Base-by-base conservation (phyloP, 2,797 vertebrate genomes). In the Tragelaphus oryx region DNA sequence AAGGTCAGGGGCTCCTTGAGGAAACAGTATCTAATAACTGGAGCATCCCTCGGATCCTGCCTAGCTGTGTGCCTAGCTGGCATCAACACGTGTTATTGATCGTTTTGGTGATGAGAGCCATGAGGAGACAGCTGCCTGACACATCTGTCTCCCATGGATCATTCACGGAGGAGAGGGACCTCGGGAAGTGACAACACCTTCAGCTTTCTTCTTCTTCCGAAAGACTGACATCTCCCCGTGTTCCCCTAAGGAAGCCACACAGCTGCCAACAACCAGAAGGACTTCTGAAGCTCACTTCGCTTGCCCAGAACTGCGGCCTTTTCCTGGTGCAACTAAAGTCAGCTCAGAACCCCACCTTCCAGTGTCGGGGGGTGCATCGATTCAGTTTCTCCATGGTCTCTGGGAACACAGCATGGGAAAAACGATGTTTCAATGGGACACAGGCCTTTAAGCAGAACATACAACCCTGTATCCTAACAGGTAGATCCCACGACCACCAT, bases 371-470 rank as follows among this genome's bases (percentile, higher is more conserved):
- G 44, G 92, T 95, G 80, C 91, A 71, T 96, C 95, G 93, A 65
- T 76, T 83, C 59, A 93, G 75, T 96, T 98, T 98, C 97, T 94
- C 93, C 97, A 97, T 18, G 80, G 96, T 97, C 97, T 97, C 90
- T 95, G 93, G 95, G 97, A 96, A 97, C 68, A 90, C 76, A 93
- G 96, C 79, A 86, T 33, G 87, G 91, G 95, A 98, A 91, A 88
- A 96, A 96, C 2, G 59, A 97, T 97, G 96, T 96, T 95, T 95
- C 97, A 97, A 78, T 65, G 60, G 93, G 91, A 87, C 94, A 86
- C 33, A 97, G 26, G 91, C 89, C 84, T 96, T 88, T 78, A 12
- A 96, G 96, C 44, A 95, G 90, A 93, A 94, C 94, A 96, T 98
- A 96, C 87, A 80, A 84, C 44, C 86, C 83, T 97, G 96, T 80